These are phyloP conservation scores for Drosophila rellima DNA, from an alignment of 2,888 invertebrate species.

Conservation along the genomic window DNA sequence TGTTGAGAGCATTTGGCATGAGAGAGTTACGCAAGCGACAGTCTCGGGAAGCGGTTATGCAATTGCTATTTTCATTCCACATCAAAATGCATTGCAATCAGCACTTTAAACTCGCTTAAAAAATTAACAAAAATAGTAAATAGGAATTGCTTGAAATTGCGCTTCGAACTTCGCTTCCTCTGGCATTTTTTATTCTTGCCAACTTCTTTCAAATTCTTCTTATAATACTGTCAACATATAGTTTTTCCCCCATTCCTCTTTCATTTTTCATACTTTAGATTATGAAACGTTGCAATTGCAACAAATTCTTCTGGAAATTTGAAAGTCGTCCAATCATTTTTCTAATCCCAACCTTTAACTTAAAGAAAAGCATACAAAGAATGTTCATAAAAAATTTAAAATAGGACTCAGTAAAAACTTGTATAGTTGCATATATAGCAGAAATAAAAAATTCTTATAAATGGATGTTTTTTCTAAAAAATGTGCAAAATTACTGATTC, in stretches of 20 bases:
- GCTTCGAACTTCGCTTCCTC: not conserved
- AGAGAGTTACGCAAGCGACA: slow-evolving; percentile 60
- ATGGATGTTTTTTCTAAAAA: not conserved
- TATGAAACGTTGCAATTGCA: too few species aligned
- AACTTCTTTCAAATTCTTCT: too few species aligned
- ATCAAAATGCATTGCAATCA: not conserved
- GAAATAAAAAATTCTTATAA: not conserved
- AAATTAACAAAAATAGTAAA: not conserved
- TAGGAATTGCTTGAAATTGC: not conserved
- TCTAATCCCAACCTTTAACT: too few species aligned
- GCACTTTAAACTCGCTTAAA: slow-evolving; percentile 1
- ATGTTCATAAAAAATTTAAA: too few species aligned
- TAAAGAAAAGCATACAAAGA: too few species aligned
- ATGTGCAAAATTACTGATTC: not conserved
- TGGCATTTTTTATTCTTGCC: too few species aligned
- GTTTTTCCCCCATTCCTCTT: too few species aligned
- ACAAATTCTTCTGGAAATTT: not conserved
- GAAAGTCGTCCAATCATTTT: too few species aligned
- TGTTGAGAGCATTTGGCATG: slow-evolving; percentile 20
- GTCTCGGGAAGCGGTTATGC: slow-evolving; percentile 12
- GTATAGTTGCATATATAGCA: too few species aligned
- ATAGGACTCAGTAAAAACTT: too few species aligned
- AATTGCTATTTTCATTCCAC: slow-evolving; percentile 9
- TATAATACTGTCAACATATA: too few species aligned
- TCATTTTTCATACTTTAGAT: too few species aligned